Percentiles rank a stretch among this genome's conserved stretches.
These are phyloP conservation scores for Sylvietta virens DNA, from an alignment of 2,113 vertebrate genomes.

Conservation along the genomic window DNA sequence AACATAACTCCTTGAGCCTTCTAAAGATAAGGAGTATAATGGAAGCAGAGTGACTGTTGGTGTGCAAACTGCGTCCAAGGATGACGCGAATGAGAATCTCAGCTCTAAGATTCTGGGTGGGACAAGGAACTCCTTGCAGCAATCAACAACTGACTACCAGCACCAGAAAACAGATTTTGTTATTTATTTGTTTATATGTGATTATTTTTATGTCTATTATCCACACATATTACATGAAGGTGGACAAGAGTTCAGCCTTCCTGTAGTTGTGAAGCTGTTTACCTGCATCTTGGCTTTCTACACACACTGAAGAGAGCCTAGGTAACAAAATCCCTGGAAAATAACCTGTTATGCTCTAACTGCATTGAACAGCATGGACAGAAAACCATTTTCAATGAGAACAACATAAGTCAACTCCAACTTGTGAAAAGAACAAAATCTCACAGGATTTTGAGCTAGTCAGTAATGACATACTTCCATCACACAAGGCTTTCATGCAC, in stretches of 20 bases:
- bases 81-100: neutral
- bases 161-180: neutral
- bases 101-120: neutral
- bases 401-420: neutral
- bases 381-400: neutral
- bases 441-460: neutral
- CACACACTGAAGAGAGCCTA: neutral
- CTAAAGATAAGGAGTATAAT: slow-evolving; percentile 14
- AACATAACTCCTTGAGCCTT: neutral
- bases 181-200: neutral
- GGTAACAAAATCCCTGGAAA: neutral
- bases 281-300: neutral
- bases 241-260: neutral
- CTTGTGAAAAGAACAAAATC: neutral
- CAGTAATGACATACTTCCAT: neutral
- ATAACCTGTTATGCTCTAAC: neutral
- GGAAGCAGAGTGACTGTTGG: neutral
- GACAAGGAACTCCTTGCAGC: neutral
- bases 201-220: neutral
- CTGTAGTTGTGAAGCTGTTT: neutral
- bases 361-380: neutral
- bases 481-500: neutral
- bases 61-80: neutral
- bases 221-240: neutral
- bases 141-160: neutral